Percentiles rank a stretch among this genome's conserved stretches.
These are phyloP conservation scores for Cephus pygmeus DNA, from an alignment of 2,888 invertebrate genomes.

Conservation along the genomic window DNA sequence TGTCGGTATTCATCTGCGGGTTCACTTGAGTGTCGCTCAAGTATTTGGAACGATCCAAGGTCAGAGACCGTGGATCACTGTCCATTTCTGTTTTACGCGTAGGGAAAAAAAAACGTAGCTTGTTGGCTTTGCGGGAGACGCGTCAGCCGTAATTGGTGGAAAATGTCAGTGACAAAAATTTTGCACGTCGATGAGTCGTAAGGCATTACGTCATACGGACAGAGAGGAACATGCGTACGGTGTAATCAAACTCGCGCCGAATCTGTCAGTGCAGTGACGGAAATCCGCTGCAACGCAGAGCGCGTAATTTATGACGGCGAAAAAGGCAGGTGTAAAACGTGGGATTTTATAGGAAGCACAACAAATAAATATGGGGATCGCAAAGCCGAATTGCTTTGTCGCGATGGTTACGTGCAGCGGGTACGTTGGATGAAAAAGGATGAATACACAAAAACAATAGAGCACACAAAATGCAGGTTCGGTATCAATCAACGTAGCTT, in stretches of 20 bases:
- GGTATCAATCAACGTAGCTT: background rate
- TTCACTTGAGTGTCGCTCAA: background rate
- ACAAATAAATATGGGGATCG: constrained; percentile 62
- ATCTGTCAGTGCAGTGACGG: constrained; percentile 48
- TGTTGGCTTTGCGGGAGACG: background rate
- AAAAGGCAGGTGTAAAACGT: constrained; percentile 59
- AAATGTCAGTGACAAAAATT: background rate
- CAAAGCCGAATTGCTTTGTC: constrained; percentile 7
- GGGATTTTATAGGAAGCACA: constrained; percentile 56
- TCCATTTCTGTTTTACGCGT: background rate
- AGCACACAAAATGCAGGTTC: background rate
- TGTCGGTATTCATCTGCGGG: background rate
- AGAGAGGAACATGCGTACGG: background rate
- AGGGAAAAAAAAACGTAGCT: background rate
- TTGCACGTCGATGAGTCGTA: background rate
- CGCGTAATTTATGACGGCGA: constrained; percentile 63
- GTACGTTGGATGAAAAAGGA: background rate
- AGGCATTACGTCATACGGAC: background rate
- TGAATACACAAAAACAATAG: background rate
- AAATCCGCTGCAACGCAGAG: constrained; percentile 48
- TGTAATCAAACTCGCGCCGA: constrained; percentile 38
- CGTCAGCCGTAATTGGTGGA: background rate
- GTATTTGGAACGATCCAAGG: background rate
- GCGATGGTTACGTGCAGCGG: background rate
- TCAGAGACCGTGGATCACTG: background rate